Conservation (phyloP, 2,113 vertebrate species). For the Dunckerocampus dactyliophorus region DNA sequence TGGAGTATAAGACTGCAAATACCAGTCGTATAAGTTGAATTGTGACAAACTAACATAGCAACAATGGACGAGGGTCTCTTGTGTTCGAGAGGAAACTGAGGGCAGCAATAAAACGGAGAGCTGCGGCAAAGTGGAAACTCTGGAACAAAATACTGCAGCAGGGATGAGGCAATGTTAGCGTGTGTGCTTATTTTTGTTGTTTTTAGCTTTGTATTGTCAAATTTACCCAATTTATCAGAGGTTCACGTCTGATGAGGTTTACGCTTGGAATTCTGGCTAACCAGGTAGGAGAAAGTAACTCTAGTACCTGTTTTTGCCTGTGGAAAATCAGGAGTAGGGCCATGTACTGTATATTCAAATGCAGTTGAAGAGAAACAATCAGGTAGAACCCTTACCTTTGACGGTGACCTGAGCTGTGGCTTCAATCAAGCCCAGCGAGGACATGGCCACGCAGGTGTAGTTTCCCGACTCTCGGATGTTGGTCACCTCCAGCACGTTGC, state of each 20-base stretch:
- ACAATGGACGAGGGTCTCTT: not conserved
- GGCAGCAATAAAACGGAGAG: not conserved
- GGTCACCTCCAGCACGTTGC: slow-evolving; percentile 88
- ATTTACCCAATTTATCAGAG: too few relatives aligned
- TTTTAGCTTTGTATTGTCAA: too few relatives aligned
- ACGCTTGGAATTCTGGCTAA: too few relatives aligned
- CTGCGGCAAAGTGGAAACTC: not conserved
- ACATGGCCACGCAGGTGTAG: slow-evolving; percentile 94
- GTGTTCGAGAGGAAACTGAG: not conserved
- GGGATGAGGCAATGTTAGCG: too few relatives aligned
- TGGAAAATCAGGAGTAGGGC: too few relatives aligned
- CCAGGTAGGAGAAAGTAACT: too few relatives aligned
- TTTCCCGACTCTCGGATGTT: slow-evolving; percentile 87
- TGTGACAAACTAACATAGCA: not conserved
- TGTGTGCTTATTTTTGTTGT: too few relatives aligned
- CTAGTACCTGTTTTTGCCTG: too few relatives aligned
- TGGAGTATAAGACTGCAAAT: not conserved
- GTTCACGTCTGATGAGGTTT: too few relatives aligned
- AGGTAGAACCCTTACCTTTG: slow-evolving; percentile 77
- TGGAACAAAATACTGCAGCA: not conserved
- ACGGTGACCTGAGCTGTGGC: slow-evolving; percentile 90
- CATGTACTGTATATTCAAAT: too few relatives aligned
- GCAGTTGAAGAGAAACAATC: too few relatives aligned
- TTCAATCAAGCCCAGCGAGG: slow-evolving; percentile 89
- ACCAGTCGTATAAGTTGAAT: too few relatives aligned